Evolutionary conservation across 2,888 invertebrate genomes (phyloP).

Genomic region (Molorchus minor): DNA sequence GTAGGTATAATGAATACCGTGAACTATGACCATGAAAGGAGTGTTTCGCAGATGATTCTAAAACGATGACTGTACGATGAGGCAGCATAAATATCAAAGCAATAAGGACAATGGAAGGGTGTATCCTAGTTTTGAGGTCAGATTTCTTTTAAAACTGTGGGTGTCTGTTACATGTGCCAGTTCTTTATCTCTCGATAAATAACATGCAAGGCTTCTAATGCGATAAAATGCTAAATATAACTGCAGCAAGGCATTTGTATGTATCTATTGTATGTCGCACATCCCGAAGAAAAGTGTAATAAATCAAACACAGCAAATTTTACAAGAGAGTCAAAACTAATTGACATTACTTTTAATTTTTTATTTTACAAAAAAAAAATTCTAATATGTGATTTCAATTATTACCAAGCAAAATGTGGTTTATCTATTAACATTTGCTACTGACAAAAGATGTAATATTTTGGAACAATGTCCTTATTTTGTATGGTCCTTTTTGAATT

Average conservation of each 20-base stretch:
- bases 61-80: slow-evolving; percentile 14
- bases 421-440: too few species aligned
- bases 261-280: too few species aligned
- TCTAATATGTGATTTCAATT: too few species aligned
- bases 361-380: too few species aligned
- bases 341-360: too few species aligned
- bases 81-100: slow-evolving; percentile 12
- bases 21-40: slow-evolving; percentile 13
- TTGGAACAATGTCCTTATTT: too few species aligned
- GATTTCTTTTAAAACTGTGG: slow-evolving; percentile 4
- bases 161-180: neutral
- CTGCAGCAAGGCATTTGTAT: neutral
- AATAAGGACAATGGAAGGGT: slow-evolving; percentile 3
- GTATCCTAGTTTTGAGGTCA: slow-evolving; percentile 10
- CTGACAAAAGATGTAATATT: too few species aligned
- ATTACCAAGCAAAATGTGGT: too few species aligned
- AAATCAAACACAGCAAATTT: too few species aligned
- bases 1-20: slow-evolving; percentile 4
- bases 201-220: neutral
- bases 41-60: slow-evolving; percentile 3
- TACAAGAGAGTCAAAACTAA: too few species aligned
- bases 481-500: too few species aligned
- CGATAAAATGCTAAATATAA: neutral
- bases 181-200: neutral
- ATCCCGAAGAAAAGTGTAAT: too few species aligned